Evolutionary conservation across 2,113 vertebrate species (phyloP), one percentile per base, ranked within the genome.

Genomic region (Coturnix japonica): DNA sequence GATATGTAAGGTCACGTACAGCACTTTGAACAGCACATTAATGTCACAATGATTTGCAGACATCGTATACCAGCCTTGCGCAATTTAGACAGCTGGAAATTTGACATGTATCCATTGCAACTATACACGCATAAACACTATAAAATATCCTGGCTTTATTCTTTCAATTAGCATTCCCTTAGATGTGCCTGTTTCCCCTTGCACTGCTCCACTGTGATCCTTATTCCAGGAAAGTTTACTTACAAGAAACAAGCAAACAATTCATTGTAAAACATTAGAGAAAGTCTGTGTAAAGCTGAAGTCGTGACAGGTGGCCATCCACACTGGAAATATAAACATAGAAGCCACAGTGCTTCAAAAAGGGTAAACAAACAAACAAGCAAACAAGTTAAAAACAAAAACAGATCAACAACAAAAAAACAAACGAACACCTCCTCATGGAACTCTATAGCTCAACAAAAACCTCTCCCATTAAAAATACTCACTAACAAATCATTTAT

Each of bases 21-120:
- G 37, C 63, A 22, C 86, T 93, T 51, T 75, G 81, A 95, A 23
- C 71, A 72, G 44, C 83, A 65, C 18, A 0, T 23, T 44, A 43
- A 41, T 3, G 19, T 25, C 31, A 30, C n/a, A 73, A 47, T 37
- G 14, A 60, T 82, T 72, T 85, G 67, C 78, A 89, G 74, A 39
- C 59, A 23, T 56, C 6, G 0, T 76, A 4, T 64, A 90, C 86
- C n/a, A 70, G 71, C 73, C 2, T 60, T 20, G 41, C 4, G 3
- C 59, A 75, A 54, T 87, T 85, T 54, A 66, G 85, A 93, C 91
- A 91, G 81, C 86, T 93, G 67, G 37, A 71, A 54, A 69, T 43
- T 70, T 92, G 92, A 84, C 78, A 87, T 23, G 64, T 23, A 71
- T 84, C 81, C 64, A 56, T 84, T 84, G 21, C 70, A 91, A 69